These are phyloP conservation scores for Brachionus koreanus DNA, from an alignment of 1,140 invertebrate species.

Conservation along the genomic window DNA sequence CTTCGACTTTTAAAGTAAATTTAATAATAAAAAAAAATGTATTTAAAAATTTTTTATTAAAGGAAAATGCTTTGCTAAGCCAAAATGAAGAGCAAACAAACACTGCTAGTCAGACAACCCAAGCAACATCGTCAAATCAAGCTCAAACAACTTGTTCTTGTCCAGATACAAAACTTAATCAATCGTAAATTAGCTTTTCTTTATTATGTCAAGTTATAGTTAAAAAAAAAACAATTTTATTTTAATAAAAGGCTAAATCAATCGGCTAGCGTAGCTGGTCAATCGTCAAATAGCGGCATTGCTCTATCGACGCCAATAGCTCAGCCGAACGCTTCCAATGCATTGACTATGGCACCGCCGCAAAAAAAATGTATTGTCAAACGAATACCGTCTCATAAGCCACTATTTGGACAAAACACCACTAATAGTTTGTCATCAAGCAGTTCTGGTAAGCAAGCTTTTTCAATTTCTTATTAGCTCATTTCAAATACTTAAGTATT, in stretches of 20 bases:
- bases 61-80: background rate
- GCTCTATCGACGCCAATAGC: background rate
- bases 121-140: background rate
- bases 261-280: background rate
- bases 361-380: slow-evolving; percentile 51
- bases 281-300: background rate
- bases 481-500: background rate
- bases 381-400: slow-evolving; percentile 61
- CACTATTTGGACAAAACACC: slow-evolving; percentile 66
- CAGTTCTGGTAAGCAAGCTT: background rate
- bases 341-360: slow-evolving; percentile 59
- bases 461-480: background rate
- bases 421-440: slow-evolving; percentile 44
- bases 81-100: background rate
- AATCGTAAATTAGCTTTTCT: no score
- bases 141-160: background rate
- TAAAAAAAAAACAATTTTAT: no score
- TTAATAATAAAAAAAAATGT: background rate
- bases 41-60: background rate
- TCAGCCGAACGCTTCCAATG: slow-evolving; percentile 60
- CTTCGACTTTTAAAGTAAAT: slow-evolving; percentile 17
- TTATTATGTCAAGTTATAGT: no score
- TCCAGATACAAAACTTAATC: background rate
- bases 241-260: slow-evolving; percentile 23
- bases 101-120: background rate